Conservation (phyloP, 2,888 invertebrate species). For the Habrosyne pyritoides region DNA sequence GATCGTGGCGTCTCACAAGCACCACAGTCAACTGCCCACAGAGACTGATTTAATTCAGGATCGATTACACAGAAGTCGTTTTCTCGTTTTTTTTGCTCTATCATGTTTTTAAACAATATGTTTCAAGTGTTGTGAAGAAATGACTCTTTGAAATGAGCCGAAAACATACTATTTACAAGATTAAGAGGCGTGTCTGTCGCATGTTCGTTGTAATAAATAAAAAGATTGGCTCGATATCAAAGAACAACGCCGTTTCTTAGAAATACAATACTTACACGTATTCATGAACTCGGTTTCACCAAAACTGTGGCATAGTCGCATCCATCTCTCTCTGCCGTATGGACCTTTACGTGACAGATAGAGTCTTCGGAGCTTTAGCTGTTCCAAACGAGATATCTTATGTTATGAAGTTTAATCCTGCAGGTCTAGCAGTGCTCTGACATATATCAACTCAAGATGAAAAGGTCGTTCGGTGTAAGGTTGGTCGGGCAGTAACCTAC, state of each 20-base stretch:
- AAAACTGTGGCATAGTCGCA: no score
- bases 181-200: conserved; percentile 14
- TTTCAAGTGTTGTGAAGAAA: not conserved
- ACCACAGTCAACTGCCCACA: conserved; percentile 25
- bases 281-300: no score
- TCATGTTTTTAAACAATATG: not conserved
- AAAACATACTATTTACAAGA: not conserved
- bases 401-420: not conserved
- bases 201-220: conserved; percentile 22
- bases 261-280: conserved; percentile 20
- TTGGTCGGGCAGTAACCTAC: conserved; percentile 56
- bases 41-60: conserved; percentile 1
- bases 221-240: conserved; percentile 46
- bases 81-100: not conserved
- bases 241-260: conserved; percentile 33
- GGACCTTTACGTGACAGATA: no score
- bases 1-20: conserved; percentile 32
- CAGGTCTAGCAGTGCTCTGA: not conserved
- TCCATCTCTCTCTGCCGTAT: not conserved
- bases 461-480: conserved; percentile 51
- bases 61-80: conserved; percentile 2
- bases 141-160: not conserved
- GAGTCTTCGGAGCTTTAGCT: no score
- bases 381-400: no score
- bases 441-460: conserved; percentile 18